Percentiles rank a stretch among this genome's conserved stretches.
phyloP scores from a whole-genome alignment of 30 jellyfish, hydroid and myxozoan genomes.

The Chironex yamaguchii region DNA sequence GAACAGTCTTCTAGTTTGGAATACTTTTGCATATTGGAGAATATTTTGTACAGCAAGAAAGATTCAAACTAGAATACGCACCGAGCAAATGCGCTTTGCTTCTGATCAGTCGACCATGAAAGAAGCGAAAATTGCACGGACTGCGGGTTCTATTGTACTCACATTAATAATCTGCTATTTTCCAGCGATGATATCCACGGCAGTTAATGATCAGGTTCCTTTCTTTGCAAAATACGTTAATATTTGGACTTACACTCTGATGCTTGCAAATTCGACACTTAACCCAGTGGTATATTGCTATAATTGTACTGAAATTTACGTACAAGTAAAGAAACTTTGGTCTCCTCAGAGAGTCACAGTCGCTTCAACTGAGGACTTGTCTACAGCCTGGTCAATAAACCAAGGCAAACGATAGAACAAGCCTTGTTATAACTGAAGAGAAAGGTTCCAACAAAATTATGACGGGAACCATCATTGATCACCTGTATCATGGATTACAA shows the following conservation, averaged over 20 bases:
- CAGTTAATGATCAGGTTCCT: conserved; percentile 9
- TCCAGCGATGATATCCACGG: conserved; percentile 66
- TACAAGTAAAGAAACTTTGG: conserved; percentile 44
- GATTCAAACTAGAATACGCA: conserved; percentile 34
- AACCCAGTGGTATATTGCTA: conserved; percentile 71
- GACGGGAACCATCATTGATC: too few species aligned
- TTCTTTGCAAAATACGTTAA: conserved; percentile 48
- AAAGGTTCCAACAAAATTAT: too few species aligned
- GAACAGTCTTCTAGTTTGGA: conserved; percentile 45
- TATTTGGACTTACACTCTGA: conserved; percentile 70
- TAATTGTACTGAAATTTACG: conserved; percentile 63
- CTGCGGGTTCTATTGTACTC: conserved; percentile 58
- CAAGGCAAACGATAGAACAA: too few species aligned
- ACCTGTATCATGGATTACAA: too few species aligned
- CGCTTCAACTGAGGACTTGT: too few species aligned
- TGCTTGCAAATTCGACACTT: conserved; percentile 68
- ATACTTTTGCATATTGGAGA: conserved; percentile 64
- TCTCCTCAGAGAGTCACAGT: neutral
- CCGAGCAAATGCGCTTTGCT: conserved; percentile 54
- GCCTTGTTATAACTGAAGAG: too few species aligned
- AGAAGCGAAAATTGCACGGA: conserved; percentile 70
- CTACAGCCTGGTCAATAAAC: too few species aligned
- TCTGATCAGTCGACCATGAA: conserved; percentile 58
- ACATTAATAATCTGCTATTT: conserved; percentile 50
- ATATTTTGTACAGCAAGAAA: conserved; percentile 49